Evolutionary conservation across 1,140 invertebrate genomes (phyloP), one percentile per base, ranked within the genome.

Genomic region (Aplysia californica): DNA sequence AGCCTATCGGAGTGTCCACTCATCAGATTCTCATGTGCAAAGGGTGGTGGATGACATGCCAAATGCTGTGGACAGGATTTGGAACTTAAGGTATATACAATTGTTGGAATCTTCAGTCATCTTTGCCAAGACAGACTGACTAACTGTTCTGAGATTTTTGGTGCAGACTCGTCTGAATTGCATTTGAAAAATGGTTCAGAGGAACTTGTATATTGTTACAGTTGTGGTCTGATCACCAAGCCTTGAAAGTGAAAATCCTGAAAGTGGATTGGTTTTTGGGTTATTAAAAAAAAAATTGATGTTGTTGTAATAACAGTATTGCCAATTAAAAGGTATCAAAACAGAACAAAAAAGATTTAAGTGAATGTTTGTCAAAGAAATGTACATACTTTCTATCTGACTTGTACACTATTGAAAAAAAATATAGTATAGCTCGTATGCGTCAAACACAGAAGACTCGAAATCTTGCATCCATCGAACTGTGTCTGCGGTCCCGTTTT

Each of bases 31-130:
- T 0, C 33, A 71, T 26, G 55, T 81, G 31, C 56, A 65, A 55
- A 33, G 35, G 10, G 56, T 65, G 3, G 64, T 81, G 2, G 33
- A 38, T 0, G 55, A 71, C 59, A 76, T 85, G n/a, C 84, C 84
- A 23, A 20, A 82, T 26, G 74, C 84, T 26, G 79, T 85, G 21
- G 76, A 82, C 65, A 81, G 76, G 55, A 85, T 85, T 39, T 73
- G 61, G 66, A 74, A 76, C 38, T 72, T 85, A 29, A 81, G 79
- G 84, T 85, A 64, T 59, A 50, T 29, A 44, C 29, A 33, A 31
- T 56, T 35, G 23, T 68, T 50, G 23, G 36, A 58, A 26, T 33
- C 10, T 15, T 15, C 21, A 6, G 6, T 31, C 5, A 56, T 58
- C 33, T 56, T 15, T 61, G 10, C 58, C 20, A 29, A 61, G 29